Evolutionary conservation across 2,113 vertebrate species (phyloP).

Genomic region (Poicephalus meyeri): DNA sequence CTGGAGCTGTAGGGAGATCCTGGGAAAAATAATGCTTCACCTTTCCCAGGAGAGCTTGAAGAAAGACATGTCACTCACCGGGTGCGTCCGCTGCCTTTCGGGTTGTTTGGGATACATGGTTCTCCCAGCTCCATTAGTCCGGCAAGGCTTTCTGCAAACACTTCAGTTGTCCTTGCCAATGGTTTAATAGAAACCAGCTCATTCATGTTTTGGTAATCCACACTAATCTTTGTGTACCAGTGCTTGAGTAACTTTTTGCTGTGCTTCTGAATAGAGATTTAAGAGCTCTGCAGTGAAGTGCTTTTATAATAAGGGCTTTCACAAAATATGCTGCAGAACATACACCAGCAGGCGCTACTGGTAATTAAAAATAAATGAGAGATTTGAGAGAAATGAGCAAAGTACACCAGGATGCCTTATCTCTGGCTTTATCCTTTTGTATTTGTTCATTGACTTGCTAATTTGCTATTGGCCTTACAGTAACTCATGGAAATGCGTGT

Average conservation of each 20-base stretch:
- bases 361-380: not conserved
- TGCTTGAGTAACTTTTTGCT: not conserved
- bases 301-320: not conserved
- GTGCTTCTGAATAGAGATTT: not conserved
- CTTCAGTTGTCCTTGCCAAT: not conserved
- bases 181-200: not conserved
- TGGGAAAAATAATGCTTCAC: not conserved
- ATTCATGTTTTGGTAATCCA: not conserved
- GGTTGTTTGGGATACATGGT: not conserved
- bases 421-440: not conserved
- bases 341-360: not conserved
- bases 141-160: not conserved
- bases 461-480: not conserved
- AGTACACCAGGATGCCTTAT: not conserved
- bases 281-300: not conserved
- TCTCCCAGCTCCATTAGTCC: not conserved
- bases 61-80: rapidly evolving
- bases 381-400: not conserved
- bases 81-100: not conserved
- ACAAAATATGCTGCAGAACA: not conserved
- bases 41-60: not conserved
- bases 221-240: not conserved
- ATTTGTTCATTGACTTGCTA: not conserved
- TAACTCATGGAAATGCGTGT: not conserved
- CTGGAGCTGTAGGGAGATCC: not conserved